These are phyloP conservation scores for Odontothrips loti DNA, from an alignment of 2,888 invertebrate species.

Conservation along the genomic window DNA sequence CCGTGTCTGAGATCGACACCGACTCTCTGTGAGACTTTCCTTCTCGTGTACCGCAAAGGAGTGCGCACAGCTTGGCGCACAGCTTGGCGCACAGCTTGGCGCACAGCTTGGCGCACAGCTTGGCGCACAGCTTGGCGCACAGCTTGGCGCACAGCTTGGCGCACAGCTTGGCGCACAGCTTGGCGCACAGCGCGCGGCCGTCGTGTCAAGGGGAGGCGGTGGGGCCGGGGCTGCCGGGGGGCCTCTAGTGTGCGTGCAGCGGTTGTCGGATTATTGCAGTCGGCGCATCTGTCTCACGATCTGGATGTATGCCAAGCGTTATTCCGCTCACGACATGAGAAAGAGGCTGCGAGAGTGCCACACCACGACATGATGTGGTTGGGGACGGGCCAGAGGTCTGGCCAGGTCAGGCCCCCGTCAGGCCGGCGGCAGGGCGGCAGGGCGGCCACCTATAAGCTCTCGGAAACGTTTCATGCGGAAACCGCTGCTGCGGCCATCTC, in stretches of 20 bases:
- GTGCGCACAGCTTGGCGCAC: not conserved
- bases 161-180: too few relatives aligned
- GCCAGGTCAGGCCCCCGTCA: not conserved
- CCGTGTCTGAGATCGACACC: too few relatives aligned
- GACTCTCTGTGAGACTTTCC: too few relatives aligned
- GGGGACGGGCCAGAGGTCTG: not conserved
- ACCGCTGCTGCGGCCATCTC: too few relatives aligned
- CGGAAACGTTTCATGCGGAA: too few relatives aligned
- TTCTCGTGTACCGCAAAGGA: too few relatives aligned
- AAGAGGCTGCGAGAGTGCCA: not conserved
- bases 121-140: too few relatives aligned
- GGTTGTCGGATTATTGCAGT: not conserved
- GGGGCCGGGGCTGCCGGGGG: not conserved
- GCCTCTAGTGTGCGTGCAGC: constrained; percentile 1
- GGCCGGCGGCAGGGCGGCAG: not conserved
- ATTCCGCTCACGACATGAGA: constrained; percentile 17
- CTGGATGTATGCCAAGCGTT: constrained; percentile 18
- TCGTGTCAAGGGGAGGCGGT: not conserved
- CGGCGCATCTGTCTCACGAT: constrained; percentile 12
- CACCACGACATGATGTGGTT: not conserved
- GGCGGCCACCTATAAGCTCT: too few relatives aligned
- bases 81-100: not conserved
- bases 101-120: too few relatives aligned
- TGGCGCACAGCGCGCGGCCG: not conserved
- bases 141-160: too few relatives aligned